Percentiles rank a stretch among this genome's conserved stretches.
phyloP scores from a whole-genome alignment of 2,797 vertebrate genomes.

The Neoniphon sammara region DNA sequence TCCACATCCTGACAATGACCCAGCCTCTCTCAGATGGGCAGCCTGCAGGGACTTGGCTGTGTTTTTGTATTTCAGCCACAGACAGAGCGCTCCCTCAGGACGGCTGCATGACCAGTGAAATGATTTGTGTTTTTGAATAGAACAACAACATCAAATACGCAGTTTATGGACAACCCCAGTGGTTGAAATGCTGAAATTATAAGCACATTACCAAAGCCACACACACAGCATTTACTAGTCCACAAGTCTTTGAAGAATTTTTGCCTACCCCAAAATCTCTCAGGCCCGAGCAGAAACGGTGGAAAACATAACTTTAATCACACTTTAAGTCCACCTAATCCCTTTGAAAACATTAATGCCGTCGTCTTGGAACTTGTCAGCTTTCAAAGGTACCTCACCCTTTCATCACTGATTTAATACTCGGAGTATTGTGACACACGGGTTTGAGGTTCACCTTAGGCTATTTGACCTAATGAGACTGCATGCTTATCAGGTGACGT shows the following conservation, averaged over 20 bases:
- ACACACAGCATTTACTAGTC: slow-evolving; percentile 52
- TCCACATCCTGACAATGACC: slow-evolving; percentile 67
- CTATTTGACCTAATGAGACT: slow-evolving; percentile 57
- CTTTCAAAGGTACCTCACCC: slow-evolving; percentile 27
- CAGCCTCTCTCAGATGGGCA: slow-evolving; percentile 44
- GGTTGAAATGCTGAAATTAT: slow-evolving; percentile 29
- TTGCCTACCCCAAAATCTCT: slow-evolving; percentile 31
- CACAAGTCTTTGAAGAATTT: slow-evolving; percentile 39
- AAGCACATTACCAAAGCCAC: slow-evolving; percentile 65
- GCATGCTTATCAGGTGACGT: slow-evolving; percentile 75
- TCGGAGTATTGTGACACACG: slow-evolving; percentile 51
- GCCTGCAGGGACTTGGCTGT: slow-evolving; percentile 35
- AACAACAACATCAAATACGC: slow-evolving; percentile 57
- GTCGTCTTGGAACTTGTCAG: slow-evolving; percentile 28
- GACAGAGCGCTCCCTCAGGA: slow-evolving; percentile 26
- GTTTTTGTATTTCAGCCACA: slow-evolving; percentile 56
- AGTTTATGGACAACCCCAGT: slow-evolving; percentile 48
- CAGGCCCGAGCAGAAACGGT: background rate
- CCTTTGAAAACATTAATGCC: slow-evolving; percentile 26
- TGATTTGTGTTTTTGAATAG: slow-evolving; percentile 50
- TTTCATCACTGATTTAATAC: slow-evolving; percentile 66
- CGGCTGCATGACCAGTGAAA: slow-evolving; percentile 42
- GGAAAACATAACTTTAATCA: slow-evolving; percentile 22
- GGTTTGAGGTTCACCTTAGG: slow-evolving; percentile 53
- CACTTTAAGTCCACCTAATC: slow-evolving; percentile 9